These are phyloP conservation scores for Dasysyrphus albostriatus DNA, from an alignment of 2,888 invertebrate species.

Conservation along the genomic window DNA sequence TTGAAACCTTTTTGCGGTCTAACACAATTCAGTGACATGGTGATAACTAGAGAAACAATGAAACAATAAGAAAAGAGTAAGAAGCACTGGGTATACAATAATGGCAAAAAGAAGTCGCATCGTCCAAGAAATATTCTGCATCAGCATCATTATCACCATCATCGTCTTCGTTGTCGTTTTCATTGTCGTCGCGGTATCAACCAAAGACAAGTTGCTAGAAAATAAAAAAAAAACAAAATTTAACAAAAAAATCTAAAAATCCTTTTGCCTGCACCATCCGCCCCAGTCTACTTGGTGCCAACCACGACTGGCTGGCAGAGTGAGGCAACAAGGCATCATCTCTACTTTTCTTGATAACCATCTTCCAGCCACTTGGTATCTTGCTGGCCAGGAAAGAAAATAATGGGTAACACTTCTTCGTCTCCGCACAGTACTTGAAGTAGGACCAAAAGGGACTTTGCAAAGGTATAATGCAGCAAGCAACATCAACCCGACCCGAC, in stretches of 20 bases:
- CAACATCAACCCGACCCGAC: slow-evolving; percentile 12
- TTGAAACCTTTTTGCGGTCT: slow-evolving; percentile 58
- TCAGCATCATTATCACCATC: slow-evolving; percentile 56
- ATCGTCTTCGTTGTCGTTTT: slow-evolving; percentile 38
- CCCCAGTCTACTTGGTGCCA: slow-evolving; percentile 32
- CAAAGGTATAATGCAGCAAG: slow-evolving; percentile 44
- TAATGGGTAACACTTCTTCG: slow-evolving; percentile 58
- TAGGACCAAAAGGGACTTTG: slow-evolving; percentile 47
- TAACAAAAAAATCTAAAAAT: slow-evolving; percentile 13
- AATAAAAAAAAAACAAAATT: slow-evolving; percentile 5
- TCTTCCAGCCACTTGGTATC: slow-evolving; percentile 24
- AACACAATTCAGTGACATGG: slow-evolving; percentile 66
- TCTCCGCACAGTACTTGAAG: not conserved
- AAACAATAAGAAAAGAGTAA: slow-evolving; percentile 34
- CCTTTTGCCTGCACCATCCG: slow-evolving; percentile 12
- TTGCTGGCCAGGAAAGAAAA: slow-evolving; percentile 38
- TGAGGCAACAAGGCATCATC: slow-evolving; percentile 33
- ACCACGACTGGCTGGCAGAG: not conserved
- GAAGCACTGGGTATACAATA: not conserved
- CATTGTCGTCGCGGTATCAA: slow-evolving; percentile 37
- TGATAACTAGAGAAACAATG: slow-evolving; percentile 68
- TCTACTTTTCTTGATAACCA: slow-evolving; percentile 7
- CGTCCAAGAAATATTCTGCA: slow-evolving; percentile 53
- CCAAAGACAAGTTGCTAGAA: slow-evolving; percentile 3
- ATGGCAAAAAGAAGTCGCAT: slow-evolving; percentile 6